These are phyloP conservation scores for Megamerina dolium DNA, from an alignment of 2,888 invertebrate genomes.

Conservation along the genomic window DNA sequence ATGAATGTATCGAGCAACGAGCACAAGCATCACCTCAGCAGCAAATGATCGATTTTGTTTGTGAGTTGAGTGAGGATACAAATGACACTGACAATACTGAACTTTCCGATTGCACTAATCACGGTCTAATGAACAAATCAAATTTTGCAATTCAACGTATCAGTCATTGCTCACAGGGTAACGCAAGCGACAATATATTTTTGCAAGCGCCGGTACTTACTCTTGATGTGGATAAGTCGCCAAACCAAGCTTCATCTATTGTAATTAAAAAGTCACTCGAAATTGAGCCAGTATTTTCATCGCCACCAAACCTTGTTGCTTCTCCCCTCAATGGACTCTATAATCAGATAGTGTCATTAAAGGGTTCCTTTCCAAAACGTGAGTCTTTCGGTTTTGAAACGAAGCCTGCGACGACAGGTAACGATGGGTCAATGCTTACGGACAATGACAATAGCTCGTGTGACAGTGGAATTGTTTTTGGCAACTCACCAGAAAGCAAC, in stretches of 20 bases:
- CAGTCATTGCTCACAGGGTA: constrained; percentile 37
- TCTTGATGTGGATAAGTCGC: constrained; percentile 47
- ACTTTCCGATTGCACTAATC: constrained; percentile 19
- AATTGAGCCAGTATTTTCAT: constrained; percentile 43
- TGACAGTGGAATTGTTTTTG: constrained; percentile 48
- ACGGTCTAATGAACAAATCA: no score
- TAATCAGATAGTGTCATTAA: constrained; percentile 44
- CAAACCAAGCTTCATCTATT: constrained; percentile 47
- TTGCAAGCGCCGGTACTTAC: constrained; percentile 48
- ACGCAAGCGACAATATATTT: constrained; percentile 44
- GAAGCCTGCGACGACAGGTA: constrained; percentile 8
- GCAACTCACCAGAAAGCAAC: constrained; percentile 17
- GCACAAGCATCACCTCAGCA: constrained; percentile 2
- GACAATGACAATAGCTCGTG: constrained; percentile 49
- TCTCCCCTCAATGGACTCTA: constrained; percentile 43
- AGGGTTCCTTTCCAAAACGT: constrained; percentile 27
- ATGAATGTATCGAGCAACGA: no score
- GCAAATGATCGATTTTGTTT: constrained; percentile 17
- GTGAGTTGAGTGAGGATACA: constrained; percentile 25
- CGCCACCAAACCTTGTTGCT: constrained; percentile 33
- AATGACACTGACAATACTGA: constrained; percentile 23
- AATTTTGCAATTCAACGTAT: no score
- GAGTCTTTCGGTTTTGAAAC: constrained; percentile 21
- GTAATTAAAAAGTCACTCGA: constrained; percentile 46
- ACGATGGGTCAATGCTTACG: constrained; percentile 22